Evolutionary conservation across 2,113 vertebrate species (phyloP), one percentile per base, ranked within the genome.

Genomic region (Tachysurus fulvidraco): DNA sequence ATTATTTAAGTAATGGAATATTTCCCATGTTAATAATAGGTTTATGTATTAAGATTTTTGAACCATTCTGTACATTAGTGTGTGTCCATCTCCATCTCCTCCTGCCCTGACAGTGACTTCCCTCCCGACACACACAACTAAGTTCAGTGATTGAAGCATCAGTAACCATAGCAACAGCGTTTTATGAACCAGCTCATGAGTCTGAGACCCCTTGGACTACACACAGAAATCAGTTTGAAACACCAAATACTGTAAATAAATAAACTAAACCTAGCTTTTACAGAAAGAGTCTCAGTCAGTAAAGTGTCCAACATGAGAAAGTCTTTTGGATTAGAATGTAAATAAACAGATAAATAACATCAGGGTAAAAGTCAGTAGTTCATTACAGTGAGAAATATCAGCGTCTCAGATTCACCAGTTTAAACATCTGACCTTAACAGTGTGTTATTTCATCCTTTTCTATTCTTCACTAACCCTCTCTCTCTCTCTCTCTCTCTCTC

Each of bases 121-220:
- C 28, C 55, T 77, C 36, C 69, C 62, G 46, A 85, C 83, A 88
- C 79, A 88, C 87, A 19, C 46, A 83, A 81, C 77, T 81, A 88
- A 79, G 57, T 74, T 6, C 84, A 44, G 21, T 19, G 83, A 88
- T 88, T 85, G 74, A 85, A 62, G 52, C 60, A 71, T 84, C 83
- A 55, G 78, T 88, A 85, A 76, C 85, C 81, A 74, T 84, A 71
- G 86, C 79, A 85, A 84, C 82, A 71, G 36, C 36, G 25, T 54
- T 82, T 64, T 46, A 41, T 65, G 46, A 65, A 23, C 28, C 65
- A 73, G 79, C 17, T 41, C 79, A 30, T n/a, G 14, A 54, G 28
- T 19, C 30, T 59, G 28, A 30, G 54, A 54, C 44, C 67, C 46
- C 46, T 54, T 3, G 8, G 21, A 54, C 28, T n/a, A 10, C n/a